These are phyloP conservation scores for Marasmarcha lunaedactyla DNA, from an alignment of 2,888 invertebrate genomes.

Conservation along the genomic window DNA sequence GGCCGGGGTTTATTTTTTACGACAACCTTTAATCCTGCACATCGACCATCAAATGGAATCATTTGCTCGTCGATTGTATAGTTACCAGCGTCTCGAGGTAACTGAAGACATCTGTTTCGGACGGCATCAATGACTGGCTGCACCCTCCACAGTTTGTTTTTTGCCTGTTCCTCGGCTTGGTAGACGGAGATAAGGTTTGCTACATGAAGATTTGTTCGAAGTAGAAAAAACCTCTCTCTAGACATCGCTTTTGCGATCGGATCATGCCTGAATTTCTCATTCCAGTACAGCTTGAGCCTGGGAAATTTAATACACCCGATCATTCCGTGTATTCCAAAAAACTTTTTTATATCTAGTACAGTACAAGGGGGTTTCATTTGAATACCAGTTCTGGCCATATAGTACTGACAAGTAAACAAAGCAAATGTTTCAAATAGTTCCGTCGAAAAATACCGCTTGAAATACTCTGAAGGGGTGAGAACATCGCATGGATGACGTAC, in stretches of 20 bases:
- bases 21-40: slow-evolving; percentile 16
- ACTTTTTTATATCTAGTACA: slow-evolving; percentile 4
- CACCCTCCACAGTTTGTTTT: no score
- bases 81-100: no score
- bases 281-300: slow-evolving; percentile 7
- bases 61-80: no score
- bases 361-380: slow-evolving; percentile 7
- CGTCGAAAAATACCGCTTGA: slow-evolving; percentile 5
- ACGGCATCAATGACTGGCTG: no score
- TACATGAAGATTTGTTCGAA: slow-evolving; percentile 6
- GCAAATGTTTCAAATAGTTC: slow-evolving; percentile 6
- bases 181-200: slow-evolving; percentile 2
- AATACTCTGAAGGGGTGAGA: slow-evolving; percentile 5
- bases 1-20: slow-evolving; percentile 26
- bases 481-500: slow-evolving; percentile 5
- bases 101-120: no score
- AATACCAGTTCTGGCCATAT: slow-evolving; percentile 6
- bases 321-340: slow-evolving; percentile 7
- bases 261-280: slow-evolving; percentile 7
- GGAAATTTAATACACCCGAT: slow-evolving; percentile 8
- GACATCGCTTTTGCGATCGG: slow-evolving; percentile 10
- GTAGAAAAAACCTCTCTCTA: slow-evolving; percentile 7
- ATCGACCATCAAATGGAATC: no score
- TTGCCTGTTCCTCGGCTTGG: no score
- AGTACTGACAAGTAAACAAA: slow-evolving; percentile 6